Base-by-base conservation (phyloP, 2,888 invertebrate genomes). In the Drosophila planitibia region DNA sequence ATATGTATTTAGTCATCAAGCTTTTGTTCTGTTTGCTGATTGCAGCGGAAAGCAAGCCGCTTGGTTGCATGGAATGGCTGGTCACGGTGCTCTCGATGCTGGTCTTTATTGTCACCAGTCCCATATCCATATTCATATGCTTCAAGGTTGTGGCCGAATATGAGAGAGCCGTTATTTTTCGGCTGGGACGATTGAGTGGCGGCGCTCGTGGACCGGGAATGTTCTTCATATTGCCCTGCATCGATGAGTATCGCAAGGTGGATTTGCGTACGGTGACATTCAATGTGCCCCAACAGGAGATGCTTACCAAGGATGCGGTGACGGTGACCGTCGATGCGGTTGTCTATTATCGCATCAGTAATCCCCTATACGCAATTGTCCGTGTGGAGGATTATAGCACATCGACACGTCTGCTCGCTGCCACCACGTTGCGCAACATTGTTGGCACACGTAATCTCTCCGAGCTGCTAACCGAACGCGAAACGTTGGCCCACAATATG, bases 281-380 rank as follows among this genome's bases (percentile, higher is more conserved):
- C 92, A 98, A 99, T 94, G 98, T 99, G 0, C 98, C 99, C 53
- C 98, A 98, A 0, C 99, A 99, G 94, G 98, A 99, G 95, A 98
- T 98, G 39, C 94, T 98, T 64, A 97, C 98, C n/a, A 97, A 97
- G 94, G 98, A 98, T 93, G 97, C 97, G 0, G 98, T 98, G 37
- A 99, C 98, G 0, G 98, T 99, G 0, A 97, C 97, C 1, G 98
- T 98, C 4, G 98, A 98, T 91, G 98, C 98, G 0, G 97, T 97
- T 1, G 97, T 97, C 47, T 97, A 97, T 93, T 97, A 97, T 92
- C 95, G 96, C 77, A 96, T 97, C 74, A 96, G 96, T 87, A 96
- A 97, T 91, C 97, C 97, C 0, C 92, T 97, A 19, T 96, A 95
- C 91, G 97, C 97, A 0, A 96, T 97, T 12, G 95, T 96, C 14